phyloP scores from a whole-genome alignment of 1,140 invertebrate species.

The Micrasema longulum region DNA sequence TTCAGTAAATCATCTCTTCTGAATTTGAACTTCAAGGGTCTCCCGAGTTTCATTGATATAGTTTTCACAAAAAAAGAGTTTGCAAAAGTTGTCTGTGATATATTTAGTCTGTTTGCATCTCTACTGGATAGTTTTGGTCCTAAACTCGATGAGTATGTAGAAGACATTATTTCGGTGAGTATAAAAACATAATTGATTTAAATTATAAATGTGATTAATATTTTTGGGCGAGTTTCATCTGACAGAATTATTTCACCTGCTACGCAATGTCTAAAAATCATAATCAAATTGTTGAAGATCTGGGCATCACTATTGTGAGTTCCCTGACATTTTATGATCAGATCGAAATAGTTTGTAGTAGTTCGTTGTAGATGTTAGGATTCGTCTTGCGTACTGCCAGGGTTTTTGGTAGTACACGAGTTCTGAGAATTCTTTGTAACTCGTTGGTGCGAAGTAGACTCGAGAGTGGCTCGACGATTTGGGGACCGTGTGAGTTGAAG shows the following conservation, averaged over 20 bases:
- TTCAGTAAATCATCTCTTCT: slow-evolving; percentile 17
- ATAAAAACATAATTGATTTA: not conserved
- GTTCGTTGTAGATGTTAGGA: no score
- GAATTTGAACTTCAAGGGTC: slow-evolving; percentile 11
- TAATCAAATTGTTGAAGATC: not conserved
- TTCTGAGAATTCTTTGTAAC: no score
- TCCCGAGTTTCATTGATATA: slow-evolving; percentile 34
- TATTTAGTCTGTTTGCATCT: slow-evolving; percentile 23
- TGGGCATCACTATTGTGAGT: no score
- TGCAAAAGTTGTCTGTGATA: slow-evolving; percentile 10
- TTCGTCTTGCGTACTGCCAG: no score
- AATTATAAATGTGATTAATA: not conserved
- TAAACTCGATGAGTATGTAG: slow-evolving; percentile 44
- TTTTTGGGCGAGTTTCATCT: not conserved
- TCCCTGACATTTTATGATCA: no score
- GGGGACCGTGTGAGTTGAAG: no score
- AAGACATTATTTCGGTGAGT: slow-evolving; percentile 44
- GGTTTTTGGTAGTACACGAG: no score
- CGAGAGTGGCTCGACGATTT: no score
- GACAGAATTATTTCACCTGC: not conserved
- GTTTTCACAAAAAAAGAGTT: slow-evolving; percentile 19
- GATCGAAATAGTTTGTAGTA: no score
- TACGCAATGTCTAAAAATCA: not conserved
- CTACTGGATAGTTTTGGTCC: slow-evolving; percentile 26
- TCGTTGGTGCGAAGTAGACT: no score